Evolutionary conservation across 2,888 invertebrate species (phyloP), one percentile per base, ranked within the genome.

Genomic region (Zygothrica quintamaculata): DNA sequence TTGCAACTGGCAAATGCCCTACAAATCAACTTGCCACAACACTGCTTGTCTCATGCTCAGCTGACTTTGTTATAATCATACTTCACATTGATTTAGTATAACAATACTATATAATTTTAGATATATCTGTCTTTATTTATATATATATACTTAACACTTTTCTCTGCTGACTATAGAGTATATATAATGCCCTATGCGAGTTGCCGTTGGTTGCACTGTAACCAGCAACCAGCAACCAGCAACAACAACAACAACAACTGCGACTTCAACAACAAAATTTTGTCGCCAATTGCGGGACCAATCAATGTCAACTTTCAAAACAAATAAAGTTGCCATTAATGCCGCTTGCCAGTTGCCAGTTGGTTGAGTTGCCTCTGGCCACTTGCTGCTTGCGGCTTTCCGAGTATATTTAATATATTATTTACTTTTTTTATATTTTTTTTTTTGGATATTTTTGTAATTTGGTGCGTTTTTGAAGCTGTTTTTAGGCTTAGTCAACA

Each of bases 281-380:
- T 64, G 60, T 68, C 46, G 74, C 74, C 84, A 77, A 77, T 86
- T 87, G 87, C 58, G 81, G 77, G 69, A 65, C 84, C 82, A 86
- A 88, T 86, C 88, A 86, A 86, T 87, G 86, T 87, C 88, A 88
- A 71, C 82, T 82, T 77, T 79, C 79, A 77, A 77, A 79, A 65
- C 79, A 79, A 82, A 88, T 87, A 77, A 81, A 84, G 85, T 79
- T 85, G 71, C 75, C 67, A 70, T 71, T 84, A 79, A 88, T 66
- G 77, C 57, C 25, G 60, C 57, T 59, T 18, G 59, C 39, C 48
- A 55, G 40, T 60, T 62, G 52, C 52, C 46, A 3, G 6, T n/a
- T 8, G n/a, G 6, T 9, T 8, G 43, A 3, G 6, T n/a, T 8
- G n/a, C 31, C 31, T 8, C 31, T 31, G 1, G 9, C 6, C 31